phyloP scores from a whole-genome alignment of 2,888 invertebrate species.

The Furcula furcula region DNA sequence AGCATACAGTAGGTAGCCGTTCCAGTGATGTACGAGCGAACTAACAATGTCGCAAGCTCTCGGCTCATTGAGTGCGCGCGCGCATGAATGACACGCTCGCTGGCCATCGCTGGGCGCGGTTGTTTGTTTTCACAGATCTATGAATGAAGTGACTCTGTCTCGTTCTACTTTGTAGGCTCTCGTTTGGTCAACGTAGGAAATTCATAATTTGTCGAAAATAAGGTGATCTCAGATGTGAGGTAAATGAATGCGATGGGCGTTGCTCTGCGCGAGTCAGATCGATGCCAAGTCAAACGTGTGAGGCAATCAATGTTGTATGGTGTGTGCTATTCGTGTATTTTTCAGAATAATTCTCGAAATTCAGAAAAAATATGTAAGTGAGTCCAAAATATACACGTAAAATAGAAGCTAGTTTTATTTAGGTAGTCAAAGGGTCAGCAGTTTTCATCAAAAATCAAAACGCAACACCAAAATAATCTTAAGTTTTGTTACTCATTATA shows the following conservation, averaged over 20 bases:
- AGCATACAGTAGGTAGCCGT: conserved; percentile 9
- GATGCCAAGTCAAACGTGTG: background rate
- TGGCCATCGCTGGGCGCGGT: conserved; percentile 39
- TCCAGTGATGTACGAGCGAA: conserved; percentile 30
- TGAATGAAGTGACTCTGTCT: conserved; percentile 42
- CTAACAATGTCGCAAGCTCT: conserved; percentile 38
- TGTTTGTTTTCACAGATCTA: conserved; percentile 40
- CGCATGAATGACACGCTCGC: conserved; percentile 42
- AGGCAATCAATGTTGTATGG: no score
- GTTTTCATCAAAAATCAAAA: no score
- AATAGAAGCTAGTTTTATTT: no score
- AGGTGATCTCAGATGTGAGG: background rate
- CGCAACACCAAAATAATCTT: no score
- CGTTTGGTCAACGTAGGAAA: conserved; percentile 11
- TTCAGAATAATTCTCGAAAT: no score
- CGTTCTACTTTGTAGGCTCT: conserved; percentile 28
- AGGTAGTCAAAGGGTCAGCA: no score
- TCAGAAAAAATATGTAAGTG: no score
- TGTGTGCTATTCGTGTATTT: no score
- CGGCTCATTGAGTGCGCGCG: conserved; percentile 42
- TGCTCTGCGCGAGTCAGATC: background rate
- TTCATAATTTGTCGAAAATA: background rate
- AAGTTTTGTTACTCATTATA: no score
- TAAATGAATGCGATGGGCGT: background rate
- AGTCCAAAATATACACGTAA: no score